phyloP scores from a whole-genome alignment of 2,888 invertebrate genomes.

The Sminthurinus aureus region DNA sequence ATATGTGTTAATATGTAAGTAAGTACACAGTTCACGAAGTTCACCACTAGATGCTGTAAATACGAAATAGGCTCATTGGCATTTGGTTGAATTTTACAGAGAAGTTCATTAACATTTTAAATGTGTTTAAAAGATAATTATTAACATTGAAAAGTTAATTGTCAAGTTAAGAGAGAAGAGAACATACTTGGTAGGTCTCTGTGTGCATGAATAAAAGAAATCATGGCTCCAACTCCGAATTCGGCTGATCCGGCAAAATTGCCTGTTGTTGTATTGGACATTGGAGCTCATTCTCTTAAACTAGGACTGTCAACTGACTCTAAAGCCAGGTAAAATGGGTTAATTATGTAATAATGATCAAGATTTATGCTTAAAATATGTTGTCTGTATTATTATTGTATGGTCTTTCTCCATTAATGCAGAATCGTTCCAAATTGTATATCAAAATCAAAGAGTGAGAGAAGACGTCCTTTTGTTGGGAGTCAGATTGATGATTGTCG shows the following conservation, averaged over 20 bases:
- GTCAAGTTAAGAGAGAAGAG: too few species aligned
- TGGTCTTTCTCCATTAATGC: constrained; percentile 25
- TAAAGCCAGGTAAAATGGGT: constrained; percentile 72
- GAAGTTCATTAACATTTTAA: too few species aligned
- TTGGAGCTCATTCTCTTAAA: constrained; percentile 88
- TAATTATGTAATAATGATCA: background rate
- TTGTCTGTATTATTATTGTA: background rate
- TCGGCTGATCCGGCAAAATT: background rate
- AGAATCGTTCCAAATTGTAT: constrained; percentile 91
- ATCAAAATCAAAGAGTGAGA: constrained; percentile 97
- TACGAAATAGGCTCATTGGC: too few species aligned
- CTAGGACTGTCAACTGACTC: constrained; percentile 77
- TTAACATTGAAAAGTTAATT: background rate
- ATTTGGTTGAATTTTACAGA: too few species aligned
- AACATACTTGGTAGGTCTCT: too few species aligned
- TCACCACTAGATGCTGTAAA: too few species aligned
- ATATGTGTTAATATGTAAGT: too few species aligned
- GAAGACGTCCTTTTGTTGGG: constrained; percentile 90
- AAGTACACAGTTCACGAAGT: too few species aligned
- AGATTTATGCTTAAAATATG: background rate
- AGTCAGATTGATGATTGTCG: constrained; percentile 96
- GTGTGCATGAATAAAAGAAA: background rate
- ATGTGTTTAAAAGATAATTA: background rate
- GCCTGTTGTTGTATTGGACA: constrained; percentile 72
- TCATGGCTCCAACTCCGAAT: constrained; percentile 29